Evolutionary conservation across 1,140 invertebrate species (phyloP), one percentile per base, ranked within the genome.

Genomic region (Drosophila equinoxialis): DNA sequence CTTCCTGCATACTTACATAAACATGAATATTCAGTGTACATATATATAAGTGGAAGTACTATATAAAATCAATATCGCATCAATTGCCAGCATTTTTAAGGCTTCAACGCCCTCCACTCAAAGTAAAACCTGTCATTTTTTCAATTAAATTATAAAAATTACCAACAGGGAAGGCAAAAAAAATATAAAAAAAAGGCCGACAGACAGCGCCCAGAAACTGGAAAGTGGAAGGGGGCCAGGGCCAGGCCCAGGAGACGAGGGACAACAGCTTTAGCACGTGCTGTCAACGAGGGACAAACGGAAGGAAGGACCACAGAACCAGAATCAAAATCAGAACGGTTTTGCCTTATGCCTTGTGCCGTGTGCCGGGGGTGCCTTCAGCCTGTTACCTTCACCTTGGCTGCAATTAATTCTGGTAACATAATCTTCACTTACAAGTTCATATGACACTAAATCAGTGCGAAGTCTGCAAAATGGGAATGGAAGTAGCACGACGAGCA

Each of bases 351-450:
- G 58, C 60, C 23, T 42, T 30, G 20, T 26, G 45, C 20, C 13
- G 26, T 39, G 60, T 45, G 30, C 17, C 45, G 23, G 0, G 20
- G 2, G 68, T 45, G 58, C 61, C 74, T 69, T 73, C 30, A 51
- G 45, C 17, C 45, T 51, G 73, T 68, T 84, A 89, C 80, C 84
- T 84, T 81, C 84, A 89, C 84, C 84, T 87, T 87, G 74, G 63
- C 80, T 78, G 84, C 84, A 87, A 87, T 87, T 87, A 87, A 89
- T 87, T 89, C 84, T 78, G 84, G 84, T 87, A 87, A 87, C 84
- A 87, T 89, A 87, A 87, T 87, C 84, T 87, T 84, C 84, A 89
- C 84, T 87, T 89, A 89, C 84, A 89, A 82, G 77, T 87, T 89
- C 84, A 80, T 87, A 87, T 87, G 84, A 87, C 84, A 87, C 84